Conservation (phyloP, 2,888 invertebrate species). For the Branchellion lobata region DNA sequence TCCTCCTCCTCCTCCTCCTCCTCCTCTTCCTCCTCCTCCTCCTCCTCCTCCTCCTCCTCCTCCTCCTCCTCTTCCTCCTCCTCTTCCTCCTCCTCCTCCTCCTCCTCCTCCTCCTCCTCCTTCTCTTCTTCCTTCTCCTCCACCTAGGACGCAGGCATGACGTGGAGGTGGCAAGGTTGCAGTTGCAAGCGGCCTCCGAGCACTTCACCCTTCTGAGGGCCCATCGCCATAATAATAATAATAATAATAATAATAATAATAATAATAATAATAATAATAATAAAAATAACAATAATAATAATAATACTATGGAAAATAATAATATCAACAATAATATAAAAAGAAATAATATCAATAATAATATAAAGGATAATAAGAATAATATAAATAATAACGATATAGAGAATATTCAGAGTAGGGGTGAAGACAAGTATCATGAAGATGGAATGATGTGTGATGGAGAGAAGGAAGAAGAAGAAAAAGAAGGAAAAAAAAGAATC, state of each 20-base stretch:
- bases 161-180: conserved; percentile 2
- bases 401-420: no score
- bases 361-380: no score
- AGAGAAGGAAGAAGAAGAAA: no score
- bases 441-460: no score
- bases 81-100: background rate
- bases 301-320: background rate
- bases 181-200: background rate
- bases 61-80: background rate
- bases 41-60: no score
- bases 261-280: background rate
- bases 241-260: background rate
- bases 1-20: background rate
- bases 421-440: no score
- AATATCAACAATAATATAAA: background rate
- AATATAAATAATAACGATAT: no score
- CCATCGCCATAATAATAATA: conserved; percentile 1
- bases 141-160: background rate
- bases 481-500: no score
- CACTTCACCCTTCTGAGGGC: conserved; percentile 14
- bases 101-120: background rate
- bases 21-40: background rate
- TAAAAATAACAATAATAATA: background rate
- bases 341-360: background rate
- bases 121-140: background rate